phyloP scores from a whole-genome alignment of 2,113 vertebrate species.

The Carlito syrichta region DNA sequence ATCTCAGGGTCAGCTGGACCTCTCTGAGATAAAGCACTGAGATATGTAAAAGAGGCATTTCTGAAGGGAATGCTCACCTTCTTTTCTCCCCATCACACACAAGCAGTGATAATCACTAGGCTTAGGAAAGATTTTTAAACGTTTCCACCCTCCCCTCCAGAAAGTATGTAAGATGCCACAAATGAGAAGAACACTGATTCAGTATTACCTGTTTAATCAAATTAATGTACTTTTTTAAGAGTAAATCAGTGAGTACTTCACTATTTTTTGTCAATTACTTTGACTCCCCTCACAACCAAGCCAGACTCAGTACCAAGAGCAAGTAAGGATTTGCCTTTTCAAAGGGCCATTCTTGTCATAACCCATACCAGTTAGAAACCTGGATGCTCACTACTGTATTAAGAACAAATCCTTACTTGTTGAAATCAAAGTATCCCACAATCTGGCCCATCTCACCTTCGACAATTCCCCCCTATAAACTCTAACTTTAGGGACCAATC shows the following conservation, averaged over 20 bases:
- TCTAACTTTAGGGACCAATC: background rate
- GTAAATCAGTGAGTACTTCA: background rate
- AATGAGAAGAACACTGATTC: background rate
- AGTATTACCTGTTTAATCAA: background rate
- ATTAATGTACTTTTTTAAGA: background rate
- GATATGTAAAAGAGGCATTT: background rate
- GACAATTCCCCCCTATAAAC: background rate
- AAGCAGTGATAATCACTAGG: background rate
- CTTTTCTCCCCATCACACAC: background rate
- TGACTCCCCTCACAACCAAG: background rate
- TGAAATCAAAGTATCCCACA: background rate
- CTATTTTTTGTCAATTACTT: background rate
- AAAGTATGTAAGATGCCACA: background rate
- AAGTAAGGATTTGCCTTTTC: background rate
- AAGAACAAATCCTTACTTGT: background rate
- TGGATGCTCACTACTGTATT: background rate
- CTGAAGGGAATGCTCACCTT: background rate
- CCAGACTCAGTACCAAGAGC: background rate
- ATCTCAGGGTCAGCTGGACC: background rate
- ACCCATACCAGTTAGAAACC: background rate
- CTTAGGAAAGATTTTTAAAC: background rate
- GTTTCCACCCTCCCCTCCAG: background rate
- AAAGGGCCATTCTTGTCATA: background rate
- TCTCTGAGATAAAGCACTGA: slow-evolving; percentile 24
- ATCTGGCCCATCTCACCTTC: background rate